Base-by-base conservation (phyloP, 2,888 invertebrate species). In the Drosophila bunnanda region DNA sequence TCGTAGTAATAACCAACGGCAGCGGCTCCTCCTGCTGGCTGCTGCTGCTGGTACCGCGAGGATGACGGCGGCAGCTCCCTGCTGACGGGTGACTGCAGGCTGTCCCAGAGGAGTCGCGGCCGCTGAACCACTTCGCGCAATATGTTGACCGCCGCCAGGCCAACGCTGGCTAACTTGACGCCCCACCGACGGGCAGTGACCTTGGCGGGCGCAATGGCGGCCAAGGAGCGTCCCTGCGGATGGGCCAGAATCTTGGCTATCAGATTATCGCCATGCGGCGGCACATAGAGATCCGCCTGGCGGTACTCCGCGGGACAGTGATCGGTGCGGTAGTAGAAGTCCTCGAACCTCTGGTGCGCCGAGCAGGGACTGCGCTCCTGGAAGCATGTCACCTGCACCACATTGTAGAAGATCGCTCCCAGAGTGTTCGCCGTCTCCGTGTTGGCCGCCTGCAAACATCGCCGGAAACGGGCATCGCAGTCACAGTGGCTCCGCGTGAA, bases 331-430 rank as follows among this genome's bases (percentile, higher is more conserved):
- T 88, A 88, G 74, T 76, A 86, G 75, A 82, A 90, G 78, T 91
- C 78, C 34, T 90, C 91, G 90, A 92, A 95, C 95, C 94, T 94
- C 91, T 95, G 94, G 93, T 94, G 94, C 48, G 94, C 92, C 0
- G 94, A 94, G 87, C 95, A 95, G 4, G 95, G 95, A 62, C 94
- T 93, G 66, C 94, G 92, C 83, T 95, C 94, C 82, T 94, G 94
- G 92, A 96, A 96, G 83, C 96, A 96, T 65, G 94, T 95, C 28
- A 95, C 94, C 84, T 95, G 95, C 13, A 95, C 94, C 39, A 96
- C 94, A 87, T 96, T 96, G 93, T 96, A 96, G 92, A 95, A 96
- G 34, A 96, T 93, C 22, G 95, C 94, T n/a, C 95, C 95, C 62
- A 95, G 93, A 0, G 95, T 94, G 80, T 95, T 94, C 17, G 95